Conservation (phyloP, 2,888 invertebrate genomes). For the Beris chalybata region DNA sequence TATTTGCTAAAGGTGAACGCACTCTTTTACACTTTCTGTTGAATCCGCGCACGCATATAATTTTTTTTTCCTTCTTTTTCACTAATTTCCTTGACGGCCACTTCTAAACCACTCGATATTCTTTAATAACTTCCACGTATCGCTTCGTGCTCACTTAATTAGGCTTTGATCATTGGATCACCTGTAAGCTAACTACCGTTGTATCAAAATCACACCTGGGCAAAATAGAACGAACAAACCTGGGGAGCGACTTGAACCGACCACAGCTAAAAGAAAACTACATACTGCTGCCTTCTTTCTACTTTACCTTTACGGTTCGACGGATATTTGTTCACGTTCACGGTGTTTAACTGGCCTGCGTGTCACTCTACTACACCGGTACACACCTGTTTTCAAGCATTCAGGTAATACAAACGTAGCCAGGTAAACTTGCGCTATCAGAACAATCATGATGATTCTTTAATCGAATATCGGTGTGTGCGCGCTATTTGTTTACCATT, state of each 20-base stretch:
- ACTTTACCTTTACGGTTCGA: constrained; percentile 15
- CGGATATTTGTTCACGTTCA: background rate
- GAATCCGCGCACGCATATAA: background rate
- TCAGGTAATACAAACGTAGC: too few species aligned
- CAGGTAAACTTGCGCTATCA: too few species aligned
- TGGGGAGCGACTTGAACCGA: background rate
- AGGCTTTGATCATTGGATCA: background rate
- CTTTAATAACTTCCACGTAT: constrained; percentile 24
- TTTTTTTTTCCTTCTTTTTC: constrained; percentile 9
- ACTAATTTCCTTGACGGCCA: background rate
- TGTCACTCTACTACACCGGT: background rate
- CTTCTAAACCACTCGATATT: background rate
- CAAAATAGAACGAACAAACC: constrained; percentile 27
- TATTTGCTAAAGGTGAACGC: constrained; percentile 25
- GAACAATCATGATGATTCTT: too few species aligned
- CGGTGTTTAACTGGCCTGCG: constrained; percentile 7
- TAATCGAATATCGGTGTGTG: too few species aligned
- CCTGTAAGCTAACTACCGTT: constrained; percentile 18
- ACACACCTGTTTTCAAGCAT: background rate
- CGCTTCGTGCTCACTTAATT: constrained; percentile 20
- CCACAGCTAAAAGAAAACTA: constrained; percentile 29
- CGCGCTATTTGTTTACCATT: too few species aligned
- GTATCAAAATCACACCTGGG: constrained; percentile 17
- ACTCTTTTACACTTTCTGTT: constrained; percentile 8
- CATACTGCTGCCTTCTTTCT: background rate